These are phyloP conservation scores for Aproaerema taeniolella DNA, from an alignment of 2,888 invertebrate species.

Conservation along the genomic window DNA sequence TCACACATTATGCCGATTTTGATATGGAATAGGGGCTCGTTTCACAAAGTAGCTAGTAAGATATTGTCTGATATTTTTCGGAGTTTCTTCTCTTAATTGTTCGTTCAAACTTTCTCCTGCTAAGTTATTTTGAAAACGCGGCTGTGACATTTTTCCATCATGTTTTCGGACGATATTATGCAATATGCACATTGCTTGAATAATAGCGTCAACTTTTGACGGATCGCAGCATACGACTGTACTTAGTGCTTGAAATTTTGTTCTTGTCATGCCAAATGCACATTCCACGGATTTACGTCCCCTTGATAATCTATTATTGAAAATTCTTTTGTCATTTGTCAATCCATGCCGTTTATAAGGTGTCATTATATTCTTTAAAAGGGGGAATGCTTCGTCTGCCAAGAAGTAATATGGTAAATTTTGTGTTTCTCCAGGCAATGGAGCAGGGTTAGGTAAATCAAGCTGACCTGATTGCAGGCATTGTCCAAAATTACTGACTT, in stretches of 20 bases:
- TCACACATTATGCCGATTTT: constrained; percentile 18
- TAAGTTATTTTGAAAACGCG: constrained; percentile 19
- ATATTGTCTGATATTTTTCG: constrained; percentile 21
- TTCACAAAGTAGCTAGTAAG: constrained; percentile 20
- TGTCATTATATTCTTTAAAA: constrained; percentile 17
- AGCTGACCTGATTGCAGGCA: constrained; percentile 15
- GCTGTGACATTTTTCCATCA: constrained; percentile 19
- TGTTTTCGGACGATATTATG: constrained; percentile 20
- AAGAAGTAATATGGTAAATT: constrained; percentile 15
- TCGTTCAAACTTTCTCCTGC: constrained; percentile 19
- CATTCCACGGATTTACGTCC: constrained; percentile 20
- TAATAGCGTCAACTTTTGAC: constrained; percentile 15
- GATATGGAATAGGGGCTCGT: constrained; percentile 21
- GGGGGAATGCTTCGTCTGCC: constrained; percentile 20
- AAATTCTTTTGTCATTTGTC: constrained; percentile 11
- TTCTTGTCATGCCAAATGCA: constrained; percentile 21
- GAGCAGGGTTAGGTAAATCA: constrained; percentile 11
- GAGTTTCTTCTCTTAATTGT: constrained; percentile 16
- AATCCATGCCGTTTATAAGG: constrained; percentile 13
- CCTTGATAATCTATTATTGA: constrained; percentile 18
- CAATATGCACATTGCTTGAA: constrained; percentile 20
- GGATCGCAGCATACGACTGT: constrained; percentile 9
- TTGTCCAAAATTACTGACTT: constrained; percentile 22
- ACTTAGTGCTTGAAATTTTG: constrained; percentile 17
- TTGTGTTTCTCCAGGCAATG: constrained; percentile 15